These are phyloP conservation scores for Neogale vison DNA, from an alignment of 2,113 vertebrate species.

Conservation along the genomic window DNA sequence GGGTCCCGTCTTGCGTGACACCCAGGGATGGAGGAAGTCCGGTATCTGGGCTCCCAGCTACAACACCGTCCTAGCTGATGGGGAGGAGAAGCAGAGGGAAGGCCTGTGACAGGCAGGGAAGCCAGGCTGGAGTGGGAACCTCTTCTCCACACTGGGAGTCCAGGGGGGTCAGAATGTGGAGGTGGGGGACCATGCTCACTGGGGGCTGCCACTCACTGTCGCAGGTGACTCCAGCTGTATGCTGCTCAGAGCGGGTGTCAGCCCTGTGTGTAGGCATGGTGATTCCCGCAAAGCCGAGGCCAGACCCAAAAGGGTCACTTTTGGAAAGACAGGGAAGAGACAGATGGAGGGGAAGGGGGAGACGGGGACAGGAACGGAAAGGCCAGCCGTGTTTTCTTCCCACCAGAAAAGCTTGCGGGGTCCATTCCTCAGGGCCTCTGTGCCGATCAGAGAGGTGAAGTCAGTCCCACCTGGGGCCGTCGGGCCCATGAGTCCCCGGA, in stretches of 20 bases:
- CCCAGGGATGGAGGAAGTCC: not conserved
- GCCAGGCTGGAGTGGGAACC: not conserved
- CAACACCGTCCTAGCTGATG: not conserved
- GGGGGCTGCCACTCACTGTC: not conserved
- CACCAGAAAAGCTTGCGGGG: not conserved
- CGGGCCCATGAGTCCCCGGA: too few species aligned
- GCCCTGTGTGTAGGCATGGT: not conserved
- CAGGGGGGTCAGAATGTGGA: rapidly evolving
- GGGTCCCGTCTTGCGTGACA: too few species aligned
- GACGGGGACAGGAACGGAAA: rapidly evolving
- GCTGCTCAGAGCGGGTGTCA: not conserved
- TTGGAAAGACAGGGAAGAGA: not conserved
- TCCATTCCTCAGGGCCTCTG: not conserved
- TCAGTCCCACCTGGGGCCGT: not conserved
- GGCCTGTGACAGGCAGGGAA: too few species aligned
- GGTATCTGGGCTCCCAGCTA: not conserved
- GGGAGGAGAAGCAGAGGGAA: not conserved
- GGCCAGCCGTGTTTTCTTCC: too few species aligned
- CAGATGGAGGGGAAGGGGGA: too few species aligned
- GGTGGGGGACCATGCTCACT: not conserved
- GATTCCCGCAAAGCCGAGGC: not conserved
- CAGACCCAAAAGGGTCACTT: not conserved
- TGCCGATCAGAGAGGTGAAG: not conserved
- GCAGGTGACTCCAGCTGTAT: not conserved
- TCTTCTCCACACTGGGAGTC: rapidly evolving